Evolutionary conservation across 2,888 invertebrate species (phyloP).

Genomic region (Drosophila sordidula): DNA sequence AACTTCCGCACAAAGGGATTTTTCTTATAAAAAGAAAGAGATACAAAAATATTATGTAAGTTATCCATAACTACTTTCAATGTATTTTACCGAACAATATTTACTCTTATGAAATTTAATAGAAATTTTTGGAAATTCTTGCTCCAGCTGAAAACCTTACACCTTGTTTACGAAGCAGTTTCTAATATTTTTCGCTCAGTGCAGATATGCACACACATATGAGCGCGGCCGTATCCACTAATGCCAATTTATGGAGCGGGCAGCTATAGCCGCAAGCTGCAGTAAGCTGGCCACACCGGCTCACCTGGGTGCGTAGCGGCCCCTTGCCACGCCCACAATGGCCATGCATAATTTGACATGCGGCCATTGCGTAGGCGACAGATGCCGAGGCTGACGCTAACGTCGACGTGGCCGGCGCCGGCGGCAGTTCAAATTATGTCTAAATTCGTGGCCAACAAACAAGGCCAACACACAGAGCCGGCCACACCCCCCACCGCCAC

Average conservation of each 20-base stretch:
- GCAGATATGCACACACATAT: not conserved
- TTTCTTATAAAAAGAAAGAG: no score
- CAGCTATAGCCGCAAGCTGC: conserved; percentile 49
- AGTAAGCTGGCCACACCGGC: conserved; percentile 47
- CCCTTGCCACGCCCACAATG: conserved; percentile 24
- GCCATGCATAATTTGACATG: conserved; percentile 72
- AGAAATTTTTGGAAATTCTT: no score
- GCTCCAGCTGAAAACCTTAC: no score
- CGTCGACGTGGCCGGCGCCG: conserved; percentile 8
- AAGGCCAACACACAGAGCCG: not conserved
- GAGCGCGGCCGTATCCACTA: conserved; percentile 40
- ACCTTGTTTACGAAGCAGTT: not conserved
- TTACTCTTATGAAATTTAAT: no score
- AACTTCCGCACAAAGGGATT: no score
- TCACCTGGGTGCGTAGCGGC: conserved; percentile 3
- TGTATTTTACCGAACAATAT: no score
- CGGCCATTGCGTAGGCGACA: conserved; percentile 71
- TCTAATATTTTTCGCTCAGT: not conserved
- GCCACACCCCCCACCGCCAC: no score
- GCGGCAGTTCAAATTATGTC: conserved; percentile 71
- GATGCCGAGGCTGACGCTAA: conserved; percentile 19
- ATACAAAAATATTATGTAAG: no score
- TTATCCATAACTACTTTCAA: no score
- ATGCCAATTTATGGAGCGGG: conserved; percentile 75
- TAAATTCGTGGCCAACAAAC: conserved; percentile 60